Conservation (phyloP, 2,797 vertebrate species). For the Pampus argenteus region DNA sequence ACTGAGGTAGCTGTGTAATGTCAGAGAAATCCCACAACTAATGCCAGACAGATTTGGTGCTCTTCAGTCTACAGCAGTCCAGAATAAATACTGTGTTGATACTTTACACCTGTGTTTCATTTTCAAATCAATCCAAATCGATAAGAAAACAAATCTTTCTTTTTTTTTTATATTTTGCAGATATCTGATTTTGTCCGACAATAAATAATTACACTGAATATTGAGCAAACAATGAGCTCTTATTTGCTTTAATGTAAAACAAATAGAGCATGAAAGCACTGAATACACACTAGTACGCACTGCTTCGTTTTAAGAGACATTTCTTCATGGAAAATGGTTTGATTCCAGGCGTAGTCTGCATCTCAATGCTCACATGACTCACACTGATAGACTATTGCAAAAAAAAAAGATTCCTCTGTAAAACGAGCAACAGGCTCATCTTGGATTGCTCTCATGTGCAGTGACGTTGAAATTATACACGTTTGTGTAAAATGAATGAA, state of each 20-base stretch:
- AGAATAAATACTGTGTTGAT: slow-evolving; percentile 37
- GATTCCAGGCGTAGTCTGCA: slow-evolving; percentile 35
- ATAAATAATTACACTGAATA: not conserved
- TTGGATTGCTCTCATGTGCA: slow-evolving; percentile 16
- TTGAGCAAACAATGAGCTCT: not conserved
- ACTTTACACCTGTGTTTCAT: slow-evolving; percentile 7
- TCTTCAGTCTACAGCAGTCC: slow-evolving; percentile 18
- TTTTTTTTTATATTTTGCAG: slow-evolving; percentile 8
- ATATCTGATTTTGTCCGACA: not conserved
- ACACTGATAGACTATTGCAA: slow-evolving; percentile 1
- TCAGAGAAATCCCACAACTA: slow-evolving; percentile 37
- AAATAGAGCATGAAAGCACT: slow-evolving; percentile 46
- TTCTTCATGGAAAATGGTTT: slow-evolving; percentile 31
- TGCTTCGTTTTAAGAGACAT: slow-evolving; percentile 23
- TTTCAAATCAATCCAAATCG: not conserved
- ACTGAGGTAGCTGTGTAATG: slow-evolving; percentile 50
- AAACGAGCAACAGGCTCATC: slow-evolving; percentile 27
- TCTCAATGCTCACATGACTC: slow-evolving; percentile 23
- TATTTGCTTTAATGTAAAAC: slow-evolving; percentile 36
- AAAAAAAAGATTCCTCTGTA: slow-evolving; percentile 6
- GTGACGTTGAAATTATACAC: slow-evolving; percentile 22
- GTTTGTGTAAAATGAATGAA: slow-evolving; percentile 24
- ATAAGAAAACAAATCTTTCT: not conserved
- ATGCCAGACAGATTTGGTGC: slow-evolving; percentile 29
- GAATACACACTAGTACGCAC: slow-evolving; percentile 22